These are phyloP conservation scores for Melanostoma scalare DNA, from an alignment of 2,888 invertebrate species.

Conservation along the genomic window DNA sequence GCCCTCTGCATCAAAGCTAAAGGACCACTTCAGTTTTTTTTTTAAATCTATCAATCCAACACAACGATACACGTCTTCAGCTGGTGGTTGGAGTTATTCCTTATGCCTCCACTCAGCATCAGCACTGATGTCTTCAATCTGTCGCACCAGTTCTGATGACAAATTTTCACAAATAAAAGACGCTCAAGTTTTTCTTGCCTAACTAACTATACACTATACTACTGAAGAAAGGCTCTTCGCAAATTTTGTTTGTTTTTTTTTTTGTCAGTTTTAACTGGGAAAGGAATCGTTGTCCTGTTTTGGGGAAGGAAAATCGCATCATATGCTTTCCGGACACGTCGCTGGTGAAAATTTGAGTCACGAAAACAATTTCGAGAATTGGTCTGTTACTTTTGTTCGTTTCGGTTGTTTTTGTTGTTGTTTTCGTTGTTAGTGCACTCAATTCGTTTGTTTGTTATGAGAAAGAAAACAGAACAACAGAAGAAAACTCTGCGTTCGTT, in stretches of 20 bases:
- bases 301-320: constrained; percentile 80
- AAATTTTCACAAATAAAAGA: constrained; percentile 55
- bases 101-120: constrained; percentile 41
- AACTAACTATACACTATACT: not conserved
- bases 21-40: constrained; percentile 57
- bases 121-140: constrained; percentile 60
- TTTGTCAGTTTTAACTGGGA: not conserved
- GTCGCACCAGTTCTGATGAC: constrained; percentile 59
- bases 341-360: constrained; percentile 81
- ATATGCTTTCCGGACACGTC: constrained; percentile 82
- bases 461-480: constrained; percentile 8
- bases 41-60: constrained; percentile 50
- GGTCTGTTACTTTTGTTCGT: constrained; percentile 76
- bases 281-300: constrained; percentile 54
- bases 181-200: constrained; percentile 26
- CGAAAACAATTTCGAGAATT: constrained; percentile 82
- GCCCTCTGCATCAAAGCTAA: constrained; percentile 46
- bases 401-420: constrained; percentile 70
- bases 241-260: constrained; percentile 17
- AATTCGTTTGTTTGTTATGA: constrained; percentile 48
- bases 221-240: constrained; percentile 47
- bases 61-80: constrained; percentile 29
- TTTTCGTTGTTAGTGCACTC: constrained; percentile 50
- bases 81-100: constrained; percentile 28
- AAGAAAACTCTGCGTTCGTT: constrained; percentile 36